Evolutionary conservation across 2,113 vertebrate species (phyloP), one percentile per base, ranked within the genome.

Genomic region (Delphinapterus leucas): DNA sequence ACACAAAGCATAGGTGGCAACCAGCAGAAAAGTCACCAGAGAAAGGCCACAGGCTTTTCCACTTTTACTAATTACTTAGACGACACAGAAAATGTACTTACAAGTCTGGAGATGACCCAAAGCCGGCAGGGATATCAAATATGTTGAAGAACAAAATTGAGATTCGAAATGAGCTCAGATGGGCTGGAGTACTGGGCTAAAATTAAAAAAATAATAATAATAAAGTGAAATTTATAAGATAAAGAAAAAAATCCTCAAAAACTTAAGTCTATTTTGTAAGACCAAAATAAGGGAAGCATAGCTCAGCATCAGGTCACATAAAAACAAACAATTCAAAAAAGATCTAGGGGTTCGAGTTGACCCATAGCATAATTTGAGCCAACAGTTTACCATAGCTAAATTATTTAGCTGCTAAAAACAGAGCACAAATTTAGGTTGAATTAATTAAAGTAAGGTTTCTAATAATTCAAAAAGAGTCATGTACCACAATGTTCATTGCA

Each of bases 1-100:
- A 84, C 31, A 17, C 61, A 90, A 96, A 90, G 44, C 31, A 58
- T 80, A 84, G 23, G 44, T 93, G 49, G 15, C 36, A 92, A 92
- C 9, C 67, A 63, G 13, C 31, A 89, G 61, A 90, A 97, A 86
- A 9, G 20, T 85, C 77, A 93, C 76, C 23, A 95, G 71, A 81
- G 76, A 88, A 77, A 36, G 5, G 53, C 20, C 61, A 86, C 1
- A 11, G 41, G 26, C 14, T 93, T 95, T 94, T 44, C 33, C 65
- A 76, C 31, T 26, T 67, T 84, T 58, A 60, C 86, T 96, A 90
- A 83, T 93, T 88, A 88, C 84, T 47, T 74, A 88, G 26, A 68
- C 77, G 65, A 83, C 49, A 85, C 28, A 91, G 61, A 97, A 96
- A 96, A 94, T 65, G 68, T 90, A 95, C 95, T 98, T 95, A 95